Conservation (phyloP, 2,888 invertebrate genomes). For the Petrolisthes cinctipes region DNA sequence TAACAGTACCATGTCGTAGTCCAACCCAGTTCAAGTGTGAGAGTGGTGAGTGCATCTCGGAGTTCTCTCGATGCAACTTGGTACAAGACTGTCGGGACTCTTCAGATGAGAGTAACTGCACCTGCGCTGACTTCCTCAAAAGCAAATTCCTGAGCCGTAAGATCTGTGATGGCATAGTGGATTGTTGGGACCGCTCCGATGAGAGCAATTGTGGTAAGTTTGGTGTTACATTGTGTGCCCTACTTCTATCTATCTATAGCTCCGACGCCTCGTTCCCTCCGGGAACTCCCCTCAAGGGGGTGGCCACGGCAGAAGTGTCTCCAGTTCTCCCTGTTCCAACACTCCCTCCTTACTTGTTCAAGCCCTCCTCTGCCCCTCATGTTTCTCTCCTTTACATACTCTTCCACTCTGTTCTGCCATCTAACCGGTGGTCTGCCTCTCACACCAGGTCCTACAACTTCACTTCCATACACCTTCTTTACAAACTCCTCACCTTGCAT, state of each 20-base stretch:
- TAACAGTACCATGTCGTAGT: conserved; percentile 20
- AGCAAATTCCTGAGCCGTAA: conserved; percentile 78
- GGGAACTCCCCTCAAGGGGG: no score
- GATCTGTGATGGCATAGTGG: conserved; percentile 83
- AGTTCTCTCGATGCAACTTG: conserved; percentile 79
- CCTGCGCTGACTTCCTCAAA: conserved; percentile 81
- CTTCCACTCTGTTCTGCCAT: no score
- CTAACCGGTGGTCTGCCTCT: no score
- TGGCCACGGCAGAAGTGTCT: no score
- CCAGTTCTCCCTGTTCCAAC: no score
- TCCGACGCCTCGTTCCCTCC: no score
- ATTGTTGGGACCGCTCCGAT: conserved; percentile 85
- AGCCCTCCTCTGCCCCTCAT: no score
- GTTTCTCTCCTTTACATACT: no score
- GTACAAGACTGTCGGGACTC: conserved; percentile 79
- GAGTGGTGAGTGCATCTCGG: conserved; percentile 77
- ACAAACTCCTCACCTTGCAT: no score
- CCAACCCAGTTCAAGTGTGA: conserved; percentile 73
- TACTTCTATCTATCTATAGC: background rate
- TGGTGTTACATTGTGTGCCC: background rate
- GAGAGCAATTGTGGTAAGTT: conserved; percentile 80
- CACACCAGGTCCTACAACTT: no score
- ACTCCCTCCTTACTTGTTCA: no score
- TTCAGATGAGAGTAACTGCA: conserved; percentile 79
- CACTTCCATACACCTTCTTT: no score